Evolutionary conservation across 1,140 invertebrate species (phyloP), one percentile per base, ranked within the genome.

Genomic region (Euura lappo): DNA sequence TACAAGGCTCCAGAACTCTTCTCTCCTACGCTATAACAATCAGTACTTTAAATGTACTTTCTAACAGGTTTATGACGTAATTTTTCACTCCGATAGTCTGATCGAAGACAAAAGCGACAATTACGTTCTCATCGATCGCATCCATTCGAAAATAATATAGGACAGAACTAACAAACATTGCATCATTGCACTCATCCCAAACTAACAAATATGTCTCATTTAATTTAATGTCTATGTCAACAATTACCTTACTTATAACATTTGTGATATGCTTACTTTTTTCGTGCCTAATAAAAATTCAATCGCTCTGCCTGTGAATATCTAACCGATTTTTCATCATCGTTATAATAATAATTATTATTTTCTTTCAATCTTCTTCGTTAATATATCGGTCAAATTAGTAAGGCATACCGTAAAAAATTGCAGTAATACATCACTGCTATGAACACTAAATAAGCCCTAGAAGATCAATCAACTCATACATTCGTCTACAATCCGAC

Each of bases 191-290:
- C 84, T 79, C 83, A 83, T 79, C 81, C 81, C 83, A 81, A 81
- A 66, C 66, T 60, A 74, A 43, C 44, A 68, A 72, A 71, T 78
- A 82, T 70, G 67, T 70, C 65, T 51, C 42, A 70, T 71, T 70
- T 28, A 28, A 28, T 28, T 28, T 45, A 67, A 68, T 83, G 74
- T 79, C 79, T 80, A 79, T 78, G 79, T 84, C 78, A 83, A 86
- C 84, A 86, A 83, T 84, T 78, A 82, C 81, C 28, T 83, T 82
- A 83, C 81, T 83, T 80, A 81, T 85, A 88, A 86, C 84, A 88
- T 79, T 84, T 79, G 81, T 87, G 86, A 88, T 88, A 88, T 87
- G 86, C 83, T 83, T 85, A 79, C 74, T 81, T 76, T 79, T 77
- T 69, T 28, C 28, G 28, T 75, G 76, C 66, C 75, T 79, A 77